Evolutionary conservation across 2,113 vertebrate genomes (phyloP), one percentile per base, ranked within the genome.

Genomic region (Copsychus sechellarum): DNA sequence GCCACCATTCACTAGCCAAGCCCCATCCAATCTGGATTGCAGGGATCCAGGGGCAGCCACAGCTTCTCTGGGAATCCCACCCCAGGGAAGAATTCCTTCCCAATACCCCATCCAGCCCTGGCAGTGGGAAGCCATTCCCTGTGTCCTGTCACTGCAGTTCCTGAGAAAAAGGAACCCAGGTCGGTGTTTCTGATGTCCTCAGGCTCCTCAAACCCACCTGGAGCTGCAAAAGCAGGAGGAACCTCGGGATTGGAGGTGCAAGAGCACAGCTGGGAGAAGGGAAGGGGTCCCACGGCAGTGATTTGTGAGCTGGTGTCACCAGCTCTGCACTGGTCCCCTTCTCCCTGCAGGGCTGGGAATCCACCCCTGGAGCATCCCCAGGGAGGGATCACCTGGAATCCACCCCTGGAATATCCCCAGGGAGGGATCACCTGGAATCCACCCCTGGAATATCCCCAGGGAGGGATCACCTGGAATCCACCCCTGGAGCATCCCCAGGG

Each of bases 281-380:
- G 22, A 45, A 42, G 5, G 0, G 0, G 6, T 54, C 40, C 67
- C 53, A 2, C 0, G 0, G 53, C 2, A 1, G 25, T 0, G 16
- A 45, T 5, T 4, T 6, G 43, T 0, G 12, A 21, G 48, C 58
- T 2, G 14, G 9, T 11, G 60, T 5, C 31, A 54, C 53, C 66
- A 79, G 25, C 58, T 40, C 40, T 64, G 18, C 33, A 8, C 0
- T 1, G 25, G 17, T 2, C 8, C 62, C 25, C 33, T 0, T 2
- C 33, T 43, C 54, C 50, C 66, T 2, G 3, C 57, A 22, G 60
- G 40, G 78, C 61, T 40, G 42, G 86, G 45, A 31, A 34, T 8
- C 9, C 47, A 7, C 16, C 19, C 56, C 34, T 0, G 48, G 33
- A 66, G 21, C 45, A 47, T 5, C 47, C 22, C 19, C 43, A 45